Base-by-base conservation (phyloP, 30 jellyfish, hydroid and myxozoan species). In the Euphysa ruthae region DNA sequence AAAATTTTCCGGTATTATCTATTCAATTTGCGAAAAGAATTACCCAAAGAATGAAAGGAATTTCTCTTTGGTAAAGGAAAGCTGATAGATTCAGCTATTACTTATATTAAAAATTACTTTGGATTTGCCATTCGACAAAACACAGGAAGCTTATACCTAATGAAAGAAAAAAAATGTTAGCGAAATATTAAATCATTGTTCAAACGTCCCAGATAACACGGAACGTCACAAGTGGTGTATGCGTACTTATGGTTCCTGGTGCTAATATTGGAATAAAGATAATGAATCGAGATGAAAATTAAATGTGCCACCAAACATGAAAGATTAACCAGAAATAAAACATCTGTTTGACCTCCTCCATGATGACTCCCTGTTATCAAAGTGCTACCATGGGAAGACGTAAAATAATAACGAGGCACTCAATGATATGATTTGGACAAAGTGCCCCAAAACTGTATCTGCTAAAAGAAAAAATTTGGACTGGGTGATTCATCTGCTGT, bases 61-160 rank as follows among this genome's bases (percentile, higher is more conserved):
- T 0, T 63, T 52, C 10, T 52, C n/a, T 25, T 15, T 26, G 73
- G 76, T 0, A 31, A 31, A 19, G 71, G 76, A 12, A 63, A 35
- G 38, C 32, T 63, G n/a, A 1, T 70, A 15, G 76, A 63, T 32
- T 21, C 0, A 13, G 76, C 76, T 7, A 32, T 63, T 6, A 63
- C 1, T 21, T 22, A 0, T 1, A 26, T 28, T 15, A 69, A 63
- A 0, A 63, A 63, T 21, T 38, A 28, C 22, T 63, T 31, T 34
- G 76, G 74, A 29, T n/a, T n/a, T n/a, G n/a, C n/a, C 16, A 28
- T 28, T n/a, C 62, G 70, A 13, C 71, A 30, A 20, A 34, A 62
- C 61, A 62, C 29, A 7, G 57, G 12, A 7, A 32, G 61, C 12
- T 21, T 28, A 7, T 63, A n/a, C 27, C 26, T 10, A 6, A 32